Percentiles rank a stretch among this genome's conserved stretches.
phyloP scores from a whole-genome alignment of 2,888 invertebrate species.

The Diarsia brunnea region DNA sequence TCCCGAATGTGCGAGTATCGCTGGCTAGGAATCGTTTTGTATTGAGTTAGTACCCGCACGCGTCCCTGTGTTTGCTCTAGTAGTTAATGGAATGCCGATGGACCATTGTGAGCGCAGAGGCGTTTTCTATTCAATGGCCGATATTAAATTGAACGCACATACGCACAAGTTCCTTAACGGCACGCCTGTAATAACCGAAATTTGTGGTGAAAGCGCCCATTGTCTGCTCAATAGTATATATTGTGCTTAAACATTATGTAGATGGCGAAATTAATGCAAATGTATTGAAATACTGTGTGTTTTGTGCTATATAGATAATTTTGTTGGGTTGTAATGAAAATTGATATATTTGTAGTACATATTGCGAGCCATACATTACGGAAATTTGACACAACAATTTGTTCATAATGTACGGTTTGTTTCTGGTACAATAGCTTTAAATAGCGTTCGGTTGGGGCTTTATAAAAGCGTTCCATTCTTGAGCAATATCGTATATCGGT shows the following conservation, averaged over 20 bases:
- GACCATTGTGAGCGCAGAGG: conserved; percentile 84
- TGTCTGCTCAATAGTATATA: conserved; percentile 55
- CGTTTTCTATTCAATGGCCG: conserved; percentile 85
- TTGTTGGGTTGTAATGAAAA: conserved; percentile 31
- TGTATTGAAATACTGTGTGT: conserved; percentile 41
- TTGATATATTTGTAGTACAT: conserved; percentile 26
- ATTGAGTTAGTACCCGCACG: conserved; percentile 84
- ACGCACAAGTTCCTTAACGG: conserved; percentile 77
- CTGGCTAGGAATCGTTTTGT: conserved; percentile 83
- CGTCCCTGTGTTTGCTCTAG: conserved; percentile 85
- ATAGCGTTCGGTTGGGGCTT: conserved; percentile 34
- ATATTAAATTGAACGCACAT: conserved; percentile 83
- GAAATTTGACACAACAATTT: conserved; percentile 36
- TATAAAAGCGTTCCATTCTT: conserved; percentile 57
- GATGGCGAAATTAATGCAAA: conserved; percentile 60
- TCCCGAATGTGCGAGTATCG: conserved; percentile 83
- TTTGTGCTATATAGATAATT: conserved; percentile 43
- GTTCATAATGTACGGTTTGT: conserved; percentile 27
- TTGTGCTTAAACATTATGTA: conserved; percentile 45
- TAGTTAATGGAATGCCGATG: conserved; percentile 89
- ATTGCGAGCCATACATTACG: conserved; percentile 15
- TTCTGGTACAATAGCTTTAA: conserved; percentile 41
- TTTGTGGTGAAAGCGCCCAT: conserved; percentile 66
- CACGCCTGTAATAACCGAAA: conserved; percentile 76
- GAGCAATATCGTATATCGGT: conserved; percentile 69